phyloP scores from a whole-genome alignment of 2,797 vertebrate species.

The Arctocebus calabarensis region DNA sequence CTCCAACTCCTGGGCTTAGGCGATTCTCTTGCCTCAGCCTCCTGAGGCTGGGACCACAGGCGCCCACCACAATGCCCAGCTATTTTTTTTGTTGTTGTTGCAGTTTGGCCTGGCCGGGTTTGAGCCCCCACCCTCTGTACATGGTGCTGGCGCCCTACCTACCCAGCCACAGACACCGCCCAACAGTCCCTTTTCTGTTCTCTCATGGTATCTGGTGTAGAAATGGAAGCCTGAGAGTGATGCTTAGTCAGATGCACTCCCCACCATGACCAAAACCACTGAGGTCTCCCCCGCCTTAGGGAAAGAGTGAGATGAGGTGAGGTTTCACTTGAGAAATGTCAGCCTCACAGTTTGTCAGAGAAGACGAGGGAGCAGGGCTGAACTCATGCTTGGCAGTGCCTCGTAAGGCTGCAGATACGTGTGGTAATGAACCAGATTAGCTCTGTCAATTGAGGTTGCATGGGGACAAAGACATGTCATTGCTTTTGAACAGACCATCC shows the following conservation, averaged over 20 bases:
- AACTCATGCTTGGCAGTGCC: neutral
- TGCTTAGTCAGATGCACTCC: neutral
- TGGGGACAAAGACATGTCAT: slow-evolving; percentile 11
- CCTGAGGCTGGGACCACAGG: too few species aligned
- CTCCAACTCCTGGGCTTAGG: too few species aligned
- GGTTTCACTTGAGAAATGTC: neutral
- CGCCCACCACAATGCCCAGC: too few species aligned
- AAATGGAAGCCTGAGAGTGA: neutral
- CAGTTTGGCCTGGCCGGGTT: too few species aligned
- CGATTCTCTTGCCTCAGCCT: too few species aligned
- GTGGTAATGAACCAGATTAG: neutral
- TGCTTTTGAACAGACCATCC: neutral
- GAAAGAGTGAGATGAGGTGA: neutral
- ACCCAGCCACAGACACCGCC: too few species aligned
- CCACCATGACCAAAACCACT: neutral
- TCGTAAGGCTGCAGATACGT: neutral
- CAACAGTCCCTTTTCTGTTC: neutral
- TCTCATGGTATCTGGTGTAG: neutral
- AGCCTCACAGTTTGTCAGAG: neutral
- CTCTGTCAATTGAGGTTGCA: neutral
- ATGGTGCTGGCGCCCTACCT: too few species aligned
- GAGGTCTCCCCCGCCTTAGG: neutral
- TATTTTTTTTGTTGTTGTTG: too few species aligned
- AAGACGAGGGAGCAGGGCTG: neutral
- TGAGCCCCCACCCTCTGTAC: too few species aligned